phyloP scores from a whole-genome alignment of 2,113 vertebrate species.

The Scomber scombrus region DNA sequence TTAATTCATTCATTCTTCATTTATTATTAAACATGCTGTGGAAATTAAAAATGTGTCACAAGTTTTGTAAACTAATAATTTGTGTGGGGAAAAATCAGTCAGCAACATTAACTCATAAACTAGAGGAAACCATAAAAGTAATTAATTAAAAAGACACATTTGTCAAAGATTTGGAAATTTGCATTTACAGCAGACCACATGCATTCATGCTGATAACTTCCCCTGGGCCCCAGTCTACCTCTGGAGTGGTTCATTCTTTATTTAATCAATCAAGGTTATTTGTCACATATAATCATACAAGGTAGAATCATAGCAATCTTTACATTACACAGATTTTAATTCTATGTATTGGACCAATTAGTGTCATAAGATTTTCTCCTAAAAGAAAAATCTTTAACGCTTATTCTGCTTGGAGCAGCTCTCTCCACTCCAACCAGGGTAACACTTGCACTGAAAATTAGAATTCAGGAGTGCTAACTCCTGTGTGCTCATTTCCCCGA shows the following conservation, averaged over 20 bases:
- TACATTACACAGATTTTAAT: neutral
- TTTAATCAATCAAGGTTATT: neutral
- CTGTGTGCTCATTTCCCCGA: slow-evolving; percentile 38
- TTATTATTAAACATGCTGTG: neutral
- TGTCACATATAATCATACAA: too few species aligned
- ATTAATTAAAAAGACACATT: neutral
- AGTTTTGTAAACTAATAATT: too few species aligned
- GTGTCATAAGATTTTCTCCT: neutral
- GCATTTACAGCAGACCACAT: slow-evolving; percentile 1
- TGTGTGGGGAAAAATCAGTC: too few species aligned
- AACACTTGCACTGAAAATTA: slow-evolving; percentile 83
- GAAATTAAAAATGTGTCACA: neutral
- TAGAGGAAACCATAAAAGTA: neutral
- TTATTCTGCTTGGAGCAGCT: slow-evolving; percentile 62
- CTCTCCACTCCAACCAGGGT: slow-evolving; percentile 79
- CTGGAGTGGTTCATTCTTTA: neutral
- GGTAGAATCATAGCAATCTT: neutral
- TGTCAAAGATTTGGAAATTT: neutral
- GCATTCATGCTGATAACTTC: neutral
- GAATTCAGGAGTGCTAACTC: slow-evolving; percentile 36
- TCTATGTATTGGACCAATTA: neutral
- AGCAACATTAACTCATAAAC: neutral
- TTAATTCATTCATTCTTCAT: too few species aligned
- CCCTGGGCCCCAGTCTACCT: neutral
- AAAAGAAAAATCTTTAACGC: neutral